Evolutionary conservation across 2,888 invertebrate species (phyloP), one percentile per base, ranked within the genome.

Genomic region (Agrilus mali): DNA sequence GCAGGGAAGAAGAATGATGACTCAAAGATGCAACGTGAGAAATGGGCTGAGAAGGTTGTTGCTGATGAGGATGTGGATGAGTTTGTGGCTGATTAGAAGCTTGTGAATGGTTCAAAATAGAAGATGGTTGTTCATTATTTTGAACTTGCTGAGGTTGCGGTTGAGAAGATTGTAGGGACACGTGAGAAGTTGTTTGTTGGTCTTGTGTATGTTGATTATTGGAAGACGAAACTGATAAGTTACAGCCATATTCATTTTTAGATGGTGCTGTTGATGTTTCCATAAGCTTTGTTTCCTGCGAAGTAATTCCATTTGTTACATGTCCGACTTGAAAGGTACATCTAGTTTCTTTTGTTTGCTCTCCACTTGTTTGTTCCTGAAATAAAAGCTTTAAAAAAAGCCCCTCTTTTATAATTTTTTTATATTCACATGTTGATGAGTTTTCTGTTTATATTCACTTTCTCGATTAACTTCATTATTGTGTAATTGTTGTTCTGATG

Each of bases 11-110:
- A 27, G 27, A 10, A 10, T 27, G 27, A 27, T 27, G 27, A 27
- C 10, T 27, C 10, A 27, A 8, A 27, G 27, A 10, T 3, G 10
- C 27, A 10, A 43, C 42, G 32, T 43, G 47, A 33, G 47, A 49
- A 10, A 48, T 47, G 14, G 49, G 46, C 14, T 22, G 33, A 4
- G 36, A 42, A 17, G 45, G 50, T 41, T 47, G 50, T 13, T 44
- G 50, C 14, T 52, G 55, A 38, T 49, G 50, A 41, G 48, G 47
- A 22, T 44, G 49, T 17, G 50, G 53, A 48, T 51, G 42, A 41
- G 49, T 10, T 10, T 27, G 27, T 47, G 50, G 33, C 41, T 54
- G 49, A 15, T 40, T 42, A 7, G 51, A 52, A 47, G 48, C 16
- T 41, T 47, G 47, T 50, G 50, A 54, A 45, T 52, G 49, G 31